Base-by-base conservation (phyloP, 1,140 invertebrate genomes). In the Planococcus citri region DNA sequence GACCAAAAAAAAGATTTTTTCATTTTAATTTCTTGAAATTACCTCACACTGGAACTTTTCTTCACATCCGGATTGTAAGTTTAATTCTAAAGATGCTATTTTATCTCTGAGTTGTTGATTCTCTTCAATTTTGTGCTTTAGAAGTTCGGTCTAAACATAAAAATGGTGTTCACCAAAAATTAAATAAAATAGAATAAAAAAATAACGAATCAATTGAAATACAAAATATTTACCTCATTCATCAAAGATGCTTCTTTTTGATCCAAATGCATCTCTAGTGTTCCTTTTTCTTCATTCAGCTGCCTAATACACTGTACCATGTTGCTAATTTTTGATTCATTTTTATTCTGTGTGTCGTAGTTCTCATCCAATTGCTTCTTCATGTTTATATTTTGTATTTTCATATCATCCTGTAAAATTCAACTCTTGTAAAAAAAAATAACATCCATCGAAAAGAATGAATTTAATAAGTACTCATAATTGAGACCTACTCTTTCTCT, bases 1-100 rank as follows among this genome's bases (percentile, higher is more conserved):
- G 6, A 12, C 29, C 3, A 33, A 6, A 3, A 33, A 33, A 33
- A 3, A 33, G 29, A 51, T 51, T 51, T 51, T 51, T n/a, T 51
- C 17, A n/a, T 9, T 51, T 6, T 51, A 14, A 51, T 51, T 51
- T 51, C 17, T 51, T 17, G 10, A n/a, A 51, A 14, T 51, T 20
- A 86, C 86, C 80, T 91, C 88, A 70, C 82, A 86, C 74, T 92
- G 89, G 9, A 80, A 77, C 77, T 90, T 92, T 73, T 93, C 90
- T 72, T 92, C 89, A 3, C 83, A 83, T 6, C 84, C 83, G 51
- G 83, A 85, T 24, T 81, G 84, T 3, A 93, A 73, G 12, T 83
- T 81, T 60, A 91, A 80, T 76, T 95, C 91, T 0, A 93, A 79
- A 69, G 81, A 83, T 3, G 84, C 86, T n/a, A 94, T 80, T 76